Base-by-base conservation (phyloP, 2,797 vertebrate genomes). In the Triplophysa yarkandensis region DNA sequence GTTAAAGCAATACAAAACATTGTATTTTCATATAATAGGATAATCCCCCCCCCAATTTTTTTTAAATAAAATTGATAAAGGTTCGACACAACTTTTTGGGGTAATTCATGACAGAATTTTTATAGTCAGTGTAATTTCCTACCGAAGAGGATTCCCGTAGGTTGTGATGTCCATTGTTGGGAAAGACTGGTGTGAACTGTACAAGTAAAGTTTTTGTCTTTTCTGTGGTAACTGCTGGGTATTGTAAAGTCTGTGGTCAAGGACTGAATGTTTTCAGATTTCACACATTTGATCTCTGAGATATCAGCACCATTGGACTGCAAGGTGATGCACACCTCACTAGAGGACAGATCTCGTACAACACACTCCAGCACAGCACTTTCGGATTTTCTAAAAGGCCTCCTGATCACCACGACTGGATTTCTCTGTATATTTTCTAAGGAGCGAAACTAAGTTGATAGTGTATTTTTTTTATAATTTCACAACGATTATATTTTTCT, bases 371-470 rank as follows among this genome's bases (percentile, higher is more conserved):
- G 82, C 41, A 86, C 72, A 44, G 50, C 39, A 4, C 11, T 58
- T 8, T 79, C 6, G 69, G 78, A 25, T 23, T 83, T 62, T 73
- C 62, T 25, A 3, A 87, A 66, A 55, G 68, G 77, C 79, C 88
- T 85, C 67, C 83, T 89, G 81, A 91, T 86, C 19, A 70, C 21
- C 46, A 90, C 84, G 28, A 6, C 21, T 61, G 87, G 83, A 76
- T 2, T 0, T 39, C 10, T 36, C 28, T 28, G 17, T 75, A 5
- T 9, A 76, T 77, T 19, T 4, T 34, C 88, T 91, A 71, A 16
- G 28, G 23, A 75, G 79, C 32, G 65, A 43, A 19, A 44, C 2
- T 6, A 36, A 4, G 16, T 68, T 48, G 17, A 39, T 8, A 39
- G 36, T 39, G 36, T 9, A 44, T n/a, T n/a, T n/a, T n/a, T n/a